These are phyloP conservation scores for Caenorhabditis doughertyi DNA, from an alignment of 2,888 invertebrate species.

Conservation along the genomic window DNA sequence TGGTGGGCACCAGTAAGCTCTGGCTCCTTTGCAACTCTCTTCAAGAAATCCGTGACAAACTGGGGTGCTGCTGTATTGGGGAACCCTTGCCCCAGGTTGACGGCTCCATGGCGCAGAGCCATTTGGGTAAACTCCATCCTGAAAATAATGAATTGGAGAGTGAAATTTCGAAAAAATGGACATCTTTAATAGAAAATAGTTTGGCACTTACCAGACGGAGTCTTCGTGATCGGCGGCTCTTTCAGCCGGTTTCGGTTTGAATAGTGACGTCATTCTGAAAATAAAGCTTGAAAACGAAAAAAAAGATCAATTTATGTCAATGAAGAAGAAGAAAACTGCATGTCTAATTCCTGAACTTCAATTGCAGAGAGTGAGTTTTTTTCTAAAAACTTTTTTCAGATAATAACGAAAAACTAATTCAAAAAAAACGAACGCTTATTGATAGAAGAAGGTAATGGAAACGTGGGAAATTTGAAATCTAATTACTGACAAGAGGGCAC, in stretches of 20 bases:
- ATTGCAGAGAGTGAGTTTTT: too few species aligned
- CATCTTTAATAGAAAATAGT: too few species aligned
- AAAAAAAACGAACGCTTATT: too few species aligned
- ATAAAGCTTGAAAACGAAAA: too few species aligned
- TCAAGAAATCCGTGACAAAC: conserved; percentile 77
- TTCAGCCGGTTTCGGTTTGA: conserved; percentile 49
- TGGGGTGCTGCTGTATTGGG: conserved; percentile 81
- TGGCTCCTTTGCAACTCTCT: conserved; percentile 72
- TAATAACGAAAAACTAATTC: too few species aligned
- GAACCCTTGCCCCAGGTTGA: conserved; percentile 83
- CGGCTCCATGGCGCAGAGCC: conserved; percentile 79
- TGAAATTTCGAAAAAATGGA: neutral
- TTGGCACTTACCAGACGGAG: conserved; percentile 68
- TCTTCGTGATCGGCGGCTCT: conserved; percentile 54
- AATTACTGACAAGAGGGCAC: too few species aligned
- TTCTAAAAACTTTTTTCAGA: too few species aligned
- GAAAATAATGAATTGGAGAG: conserved; percentile 42
- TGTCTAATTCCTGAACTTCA: too few species aligned
- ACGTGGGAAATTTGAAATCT: too few species aligned
- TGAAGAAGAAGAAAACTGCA: too few species aligned
- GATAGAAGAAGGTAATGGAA: too few species aligned
- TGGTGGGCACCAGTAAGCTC: conserved; percentile 79
- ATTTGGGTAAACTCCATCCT: conserved; percentile 82
- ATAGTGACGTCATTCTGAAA: neutral
- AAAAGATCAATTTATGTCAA: too few species aligned